Base-by-base conservation (phyloP, 2,888 invertebrate species). In the Apomyelois bistriatella region DNA sequence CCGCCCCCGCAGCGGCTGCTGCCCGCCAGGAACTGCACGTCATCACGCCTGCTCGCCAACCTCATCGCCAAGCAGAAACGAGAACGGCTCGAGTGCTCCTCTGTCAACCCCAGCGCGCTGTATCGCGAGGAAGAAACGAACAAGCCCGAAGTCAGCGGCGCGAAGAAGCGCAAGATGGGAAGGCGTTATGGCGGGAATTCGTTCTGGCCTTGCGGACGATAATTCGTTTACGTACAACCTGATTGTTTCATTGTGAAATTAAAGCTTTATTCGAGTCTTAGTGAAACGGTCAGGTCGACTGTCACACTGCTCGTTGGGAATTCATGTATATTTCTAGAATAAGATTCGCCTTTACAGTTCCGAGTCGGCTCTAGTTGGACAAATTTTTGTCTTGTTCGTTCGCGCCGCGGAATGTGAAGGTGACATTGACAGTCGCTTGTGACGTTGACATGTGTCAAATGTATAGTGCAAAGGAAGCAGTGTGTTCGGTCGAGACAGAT, bases 191-290 rank as follows among this genome's bases (percentile, higher is more conserved):
- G 88, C 13, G 88, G 87, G 5, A 78, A 85, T 68, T 71, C 82
- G 28, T 89, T 89, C 74, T 85, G 85, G 85, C 89, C 90, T 0
- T 85, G 87, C 71, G 90, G 90, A 48, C 87, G 89, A 72, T 90
- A 87, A 64, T 52, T 56, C 51, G 17, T 30, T 28, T 43, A 43
- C 15, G 30, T 22, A 5, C 1, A 30, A 10, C 28, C 43, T 30
- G 43, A 13, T 12, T 12, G 43, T 43, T 43, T 5, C 12, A 28
- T 48, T 49, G 17, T 30, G 52, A 40, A 15, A 32, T 9, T 16
- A 9, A 16, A 1, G 1, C 9, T 15, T 38, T 7, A 12, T 5
- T 15, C 38, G 13, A 52, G 60, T 53, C 51, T 49, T 58, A 54
- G 48, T 52, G 32, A 36, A 40, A 22, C 28, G 36, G 9, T 54